Percentiles rank a stretch among this genome's conserved stretches.
phyloP scores from a whole-genome alignment of 2,888 invertebrate genomes.

The Tenthredo distinguenda region DNA sequence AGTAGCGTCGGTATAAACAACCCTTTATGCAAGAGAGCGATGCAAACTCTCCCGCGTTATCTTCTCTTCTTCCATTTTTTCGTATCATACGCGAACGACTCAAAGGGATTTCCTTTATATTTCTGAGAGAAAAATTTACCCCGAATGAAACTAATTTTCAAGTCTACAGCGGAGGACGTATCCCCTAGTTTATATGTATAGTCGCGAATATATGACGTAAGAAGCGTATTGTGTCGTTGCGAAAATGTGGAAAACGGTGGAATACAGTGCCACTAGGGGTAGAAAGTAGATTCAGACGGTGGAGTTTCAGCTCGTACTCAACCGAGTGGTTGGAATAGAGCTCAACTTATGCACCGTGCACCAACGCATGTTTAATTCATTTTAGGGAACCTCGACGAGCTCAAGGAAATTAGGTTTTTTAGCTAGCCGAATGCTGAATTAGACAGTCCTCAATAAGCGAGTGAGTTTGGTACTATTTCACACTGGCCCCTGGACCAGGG shows the following conservation, averaged over 20 bases:
- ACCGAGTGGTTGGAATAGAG: conserved; percentile 22
- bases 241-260: neutral
- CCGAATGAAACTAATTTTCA: conserved; percentile 26
- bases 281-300: conserved; percentile 26
- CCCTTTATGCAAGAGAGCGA: neutral
- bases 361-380: conserved; percentile 51
- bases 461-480: conserved; percentile 15
- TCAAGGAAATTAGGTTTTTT: conserved; percentile 38
- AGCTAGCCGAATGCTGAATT: neutral
- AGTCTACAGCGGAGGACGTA: conserved; percentile 5
- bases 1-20: neutral
- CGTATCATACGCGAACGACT: neutral
- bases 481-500: neutral
- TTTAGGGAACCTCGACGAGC: neutral
- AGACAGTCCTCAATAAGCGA: conserved; percentile 13
- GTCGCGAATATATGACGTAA: conserved; percentile 10
- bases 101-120: neutral
- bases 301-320: conserved; percentile 17
- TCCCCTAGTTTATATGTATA: neutral
- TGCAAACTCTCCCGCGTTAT: neutral
- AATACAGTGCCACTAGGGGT: neutral
- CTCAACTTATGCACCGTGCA: conserved; percentile 40
- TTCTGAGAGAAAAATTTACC: neutral
- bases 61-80: too few species aligned
- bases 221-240: conserved; percentile 18